phyloP scores from a whole-genome alignment of 2,797 vertebrate species.

The Podarcis siculus region DNA sequence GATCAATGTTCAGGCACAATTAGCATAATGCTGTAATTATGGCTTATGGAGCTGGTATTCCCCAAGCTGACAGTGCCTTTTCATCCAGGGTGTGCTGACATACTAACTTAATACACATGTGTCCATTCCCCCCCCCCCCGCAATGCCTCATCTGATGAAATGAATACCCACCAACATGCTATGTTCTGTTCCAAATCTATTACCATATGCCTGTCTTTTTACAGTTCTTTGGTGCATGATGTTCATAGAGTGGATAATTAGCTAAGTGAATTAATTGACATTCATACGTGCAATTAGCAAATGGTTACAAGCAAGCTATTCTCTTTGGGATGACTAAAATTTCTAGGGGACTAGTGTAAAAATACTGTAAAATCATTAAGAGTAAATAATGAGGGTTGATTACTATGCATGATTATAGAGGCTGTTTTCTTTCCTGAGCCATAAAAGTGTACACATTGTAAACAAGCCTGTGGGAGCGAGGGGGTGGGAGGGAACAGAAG shows the following conservation, averaged over 20 bases:
- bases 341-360: constrained; percentile 75
- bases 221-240: constrained; percentile 79
- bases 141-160: constrained; percentile 14
- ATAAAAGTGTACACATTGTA: neutral
- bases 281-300: constrained; percentile 81
- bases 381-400: constrained; percentile 45
- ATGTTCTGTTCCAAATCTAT: constrained; percentile 53
- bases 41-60: constrained; percentile 27
- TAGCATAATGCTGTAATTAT: constrained; percentile 64
- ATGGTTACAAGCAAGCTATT: constrained; percentile 77
- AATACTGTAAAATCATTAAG: constrained; percentile 63
- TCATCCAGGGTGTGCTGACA: constrained; percentile 29
- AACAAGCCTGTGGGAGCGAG: constrained; percentile 44
- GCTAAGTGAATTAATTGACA: constrained; percentile 84
- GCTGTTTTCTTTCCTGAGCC: constrained; percentile 11
- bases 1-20: constrained; percentile 58
- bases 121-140: neutral
- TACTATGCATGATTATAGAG: neutral
- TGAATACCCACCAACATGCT: constrained; percentile 11
- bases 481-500: constrained; percentile 40
- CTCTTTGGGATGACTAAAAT: constrained; percentile 78
- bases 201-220: constrained; percentile 78
- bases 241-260: constrained; percentile 82
- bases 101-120: neutral
- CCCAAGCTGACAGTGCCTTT: constrained; percentile 42